Percentiles rank a stretch among this genome's conserved stretches.
These are phyloP conservation scores for Brachycybe producta DNA, from an alignment of 2,888 invertebrate genomes.

Conservation along the genomic window DNA sequence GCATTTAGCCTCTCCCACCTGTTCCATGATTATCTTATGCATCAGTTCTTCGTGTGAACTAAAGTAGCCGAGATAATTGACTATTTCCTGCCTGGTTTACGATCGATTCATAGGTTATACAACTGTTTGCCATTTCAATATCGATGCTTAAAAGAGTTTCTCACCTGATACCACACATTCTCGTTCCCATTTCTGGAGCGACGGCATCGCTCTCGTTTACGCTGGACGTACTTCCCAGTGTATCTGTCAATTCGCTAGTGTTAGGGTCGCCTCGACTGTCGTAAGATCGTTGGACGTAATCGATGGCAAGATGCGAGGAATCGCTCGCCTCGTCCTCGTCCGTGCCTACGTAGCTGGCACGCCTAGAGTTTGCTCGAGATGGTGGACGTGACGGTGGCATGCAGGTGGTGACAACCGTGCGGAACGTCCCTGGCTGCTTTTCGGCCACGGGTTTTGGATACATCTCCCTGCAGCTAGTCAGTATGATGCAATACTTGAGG, in stretches of 20 bases:
- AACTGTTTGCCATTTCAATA: not conserved
- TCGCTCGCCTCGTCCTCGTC: not conserved
- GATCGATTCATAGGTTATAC: not conserved
- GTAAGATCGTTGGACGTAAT: not conserved
- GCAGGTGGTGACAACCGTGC: conserved; percentile 37
- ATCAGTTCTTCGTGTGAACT: conserved; percentile 45
- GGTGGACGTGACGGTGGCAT: conserved; percentile 13
- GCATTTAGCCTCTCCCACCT: conserved; percentile 42
- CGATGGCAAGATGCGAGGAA: not conserved
- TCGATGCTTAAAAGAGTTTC: not conserved
- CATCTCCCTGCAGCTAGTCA: conserved; percentile 41
- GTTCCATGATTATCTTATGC: conserved; percentile 32
- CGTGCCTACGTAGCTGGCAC: not conserved
- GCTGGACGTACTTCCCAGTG: not conserved
- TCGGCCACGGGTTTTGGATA: conserved; percentile 48
- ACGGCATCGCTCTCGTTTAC: not conserved
- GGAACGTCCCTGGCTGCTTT: conserved; percentile 47
- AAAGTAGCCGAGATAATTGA: conserved; percentile 56
- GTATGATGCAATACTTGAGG: conserved; percentile 47
- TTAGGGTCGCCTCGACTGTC: conserved; percentile 7
- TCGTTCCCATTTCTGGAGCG: not conserved
- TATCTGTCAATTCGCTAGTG: conserved; percentile 1
- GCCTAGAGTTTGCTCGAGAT: conserved; percentile 5
- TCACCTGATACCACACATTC: conserved; percentile 11
- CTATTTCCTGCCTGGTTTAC: conserved; percentile 43